Percentiles rank a stretch among this genome's conserved stretches.
Evolutionary conservation across 2,797 vertebrate genomes (phyloP).

Genomic region (Corythornis leucogaster): DNA sequence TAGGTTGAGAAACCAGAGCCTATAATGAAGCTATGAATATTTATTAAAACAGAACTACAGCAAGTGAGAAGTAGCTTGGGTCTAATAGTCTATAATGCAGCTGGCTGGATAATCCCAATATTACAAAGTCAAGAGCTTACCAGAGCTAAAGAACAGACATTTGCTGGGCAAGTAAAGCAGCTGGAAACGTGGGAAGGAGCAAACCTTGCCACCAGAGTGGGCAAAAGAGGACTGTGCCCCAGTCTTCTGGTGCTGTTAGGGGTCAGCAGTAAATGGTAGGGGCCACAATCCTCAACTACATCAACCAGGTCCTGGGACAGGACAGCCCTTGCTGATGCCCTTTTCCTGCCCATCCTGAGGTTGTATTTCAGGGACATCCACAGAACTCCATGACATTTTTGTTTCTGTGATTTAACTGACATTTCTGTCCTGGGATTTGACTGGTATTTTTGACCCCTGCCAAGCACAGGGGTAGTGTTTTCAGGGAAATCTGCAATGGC

Average conservation of each 20-base stretch:
- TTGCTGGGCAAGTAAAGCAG: neutral
- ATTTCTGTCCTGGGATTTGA: neutral
- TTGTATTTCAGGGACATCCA: neutral
- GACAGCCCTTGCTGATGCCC: neutral
- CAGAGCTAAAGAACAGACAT: neutral
- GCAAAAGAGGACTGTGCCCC: neutral
- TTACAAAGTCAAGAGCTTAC: constrained; percentile 11
- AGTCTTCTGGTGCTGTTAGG: neutral
- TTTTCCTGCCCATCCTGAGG: neutral
- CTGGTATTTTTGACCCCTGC: neutral
- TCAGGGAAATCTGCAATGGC: neutral
- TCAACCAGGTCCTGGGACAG: neutral
- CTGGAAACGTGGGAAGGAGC: neutral
- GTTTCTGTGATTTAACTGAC: neutral
- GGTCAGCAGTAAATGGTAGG: neutral
- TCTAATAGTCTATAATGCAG: constrained; percentile 26
- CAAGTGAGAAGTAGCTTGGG: constrained; percentile 25
- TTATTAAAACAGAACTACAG: constrained; percentile 31
- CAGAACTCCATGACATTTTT: neutral
- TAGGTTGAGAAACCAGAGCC: neutral
- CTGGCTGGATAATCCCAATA: constrained; percentile 35
- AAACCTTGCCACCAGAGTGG: fast-evolving
- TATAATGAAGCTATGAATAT: constrained; percentile 60
- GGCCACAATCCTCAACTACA: neutral
- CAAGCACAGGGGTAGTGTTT: neutral